Evolutionary conservation across 2,888 invertebrate genomes (phyloP), one percentile per base, ranked within the genome.

Genomic region (Agrotis puta): DNA sequence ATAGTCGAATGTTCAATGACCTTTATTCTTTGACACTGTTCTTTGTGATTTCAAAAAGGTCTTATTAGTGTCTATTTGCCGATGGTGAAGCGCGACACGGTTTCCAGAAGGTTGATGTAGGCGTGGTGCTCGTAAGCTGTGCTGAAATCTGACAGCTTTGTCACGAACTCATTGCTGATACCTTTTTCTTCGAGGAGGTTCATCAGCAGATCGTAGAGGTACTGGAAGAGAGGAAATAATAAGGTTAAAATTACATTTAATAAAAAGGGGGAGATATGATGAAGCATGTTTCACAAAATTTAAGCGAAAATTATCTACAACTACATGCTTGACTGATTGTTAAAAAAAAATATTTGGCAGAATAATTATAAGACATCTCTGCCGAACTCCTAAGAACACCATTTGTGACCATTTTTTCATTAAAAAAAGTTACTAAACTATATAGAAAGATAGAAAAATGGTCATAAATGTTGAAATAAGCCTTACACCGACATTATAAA

Each of bases 111-210:
- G 71, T 97, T 97, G 90, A 99, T 98, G 93, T 99, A 99, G 2
- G 98, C 97, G 2, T 97, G 96, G 92, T 99, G 99, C 93, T 99
- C 99, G 90, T 99, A 99, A 1, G 97, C 97, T 4, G 99, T 99
- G 90, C 98, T 98, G 91, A 98, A 97, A 77, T 98, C 98, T 0
- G 98, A 97, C 24, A 99, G 91, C 90, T 99, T 98, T 86, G 98
- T 98, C 0, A 97, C 98, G 94, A 99, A 99, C 79, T 99, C 98
- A 88, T 99, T 99, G 89, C 98, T 98, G 76, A 99, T 96, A 48
- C 99, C 99, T 86, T 99, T 98, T 92, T 99, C 99, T 93, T 99
- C 99, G 71, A 99, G 96, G 84, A 99, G 97, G 90, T 99, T 99
- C 98, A 99, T 98, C 82, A 99, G 95, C 61, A 99, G 96, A 92